Evolutionary conservation across 2,888 invertebrate genomes (phyloP).

Genomic region (Drosophila niveifrons): DNA sequence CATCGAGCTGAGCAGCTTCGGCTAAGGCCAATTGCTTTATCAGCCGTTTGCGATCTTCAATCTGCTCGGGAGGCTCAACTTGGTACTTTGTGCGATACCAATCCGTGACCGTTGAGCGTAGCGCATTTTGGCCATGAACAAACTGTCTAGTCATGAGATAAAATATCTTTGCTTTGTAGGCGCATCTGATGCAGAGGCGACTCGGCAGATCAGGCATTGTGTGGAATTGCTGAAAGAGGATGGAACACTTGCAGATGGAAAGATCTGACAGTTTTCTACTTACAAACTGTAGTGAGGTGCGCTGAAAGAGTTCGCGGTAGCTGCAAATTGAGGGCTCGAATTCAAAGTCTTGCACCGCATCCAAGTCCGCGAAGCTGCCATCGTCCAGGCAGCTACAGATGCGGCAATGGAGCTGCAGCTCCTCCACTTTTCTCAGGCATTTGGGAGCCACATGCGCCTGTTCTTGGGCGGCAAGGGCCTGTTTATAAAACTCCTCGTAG

Average conservation of each 20-base stretch:
- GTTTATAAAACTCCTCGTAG: slow-evolving; percentile 24
- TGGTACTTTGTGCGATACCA: slow-evolving; percentile 34
- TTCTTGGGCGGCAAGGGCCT: slow-evolving; percentile 5
- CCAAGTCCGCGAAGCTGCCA: slow-evolving; percentile 36
- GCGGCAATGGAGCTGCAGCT: slow-evolving; percentile 25
- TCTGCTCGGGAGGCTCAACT: slow-evolving; percentile 34
- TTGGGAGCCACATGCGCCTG: slow-evolving; percentile 11
- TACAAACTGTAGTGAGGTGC: slow-evolving; percentile 50
- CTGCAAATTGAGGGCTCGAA: slow-evolving; percentile 41
- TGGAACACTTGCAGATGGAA: not conserved
- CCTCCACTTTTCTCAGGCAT: slow-evolving; percentile 3
- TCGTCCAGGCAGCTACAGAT: slow-evolving; percentile 36
- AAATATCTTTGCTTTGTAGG: slow-evolving; percentile 40
- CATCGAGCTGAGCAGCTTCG: not conserved
- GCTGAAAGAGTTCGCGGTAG: slow-evolving; percentile 47
- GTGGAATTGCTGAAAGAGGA: slow-evolving; percentile 29
- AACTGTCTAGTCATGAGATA: slow-evolving; percentile 50
- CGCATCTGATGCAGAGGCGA: slow-evolving; percentile 39
- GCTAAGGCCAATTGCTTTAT: slow-evolving; percentile 10
- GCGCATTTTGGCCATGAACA: slow-evolving; percentile 37
- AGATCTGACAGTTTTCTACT: not conserved
- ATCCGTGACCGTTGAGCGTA: slow-evolving; percentile 38
- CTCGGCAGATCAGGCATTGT: slow-evolving; percentile 50
- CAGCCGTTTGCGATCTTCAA: slow-evolving; percentile 24
- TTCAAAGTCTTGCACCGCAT: slow-evolving; percentile 38